Percentiles rank a stretch among this genome's conserved stretches.
phyloP scores from a whole-genome alignment of 2,888 invertebrate species.

The Glyphotaelius pellucidus region DNA sequence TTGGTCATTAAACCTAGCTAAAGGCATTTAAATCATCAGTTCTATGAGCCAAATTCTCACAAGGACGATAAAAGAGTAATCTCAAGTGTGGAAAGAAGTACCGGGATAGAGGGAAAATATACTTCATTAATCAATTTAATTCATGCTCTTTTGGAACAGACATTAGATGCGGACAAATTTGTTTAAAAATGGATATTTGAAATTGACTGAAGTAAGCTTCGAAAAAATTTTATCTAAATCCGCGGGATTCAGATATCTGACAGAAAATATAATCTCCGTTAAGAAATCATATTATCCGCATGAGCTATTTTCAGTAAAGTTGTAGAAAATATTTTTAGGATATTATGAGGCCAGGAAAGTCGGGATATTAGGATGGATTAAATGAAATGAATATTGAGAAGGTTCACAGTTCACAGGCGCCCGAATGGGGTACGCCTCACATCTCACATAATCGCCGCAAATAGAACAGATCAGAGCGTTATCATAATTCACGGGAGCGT shows the following conservation, averaged over 20 bases:
- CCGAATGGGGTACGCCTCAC: background rate
- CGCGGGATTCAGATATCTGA: background rate
- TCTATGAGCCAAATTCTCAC: too few relatives aligned
- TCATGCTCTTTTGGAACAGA: background rate
- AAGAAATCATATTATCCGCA: background rate
- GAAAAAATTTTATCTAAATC: background rate
- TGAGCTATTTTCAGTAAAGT: background rate
- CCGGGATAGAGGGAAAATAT: background rate
- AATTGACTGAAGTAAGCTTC: background rate
- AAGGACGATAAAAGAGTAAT: too few relatives aligned
- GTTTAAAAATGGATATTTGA: background rate
- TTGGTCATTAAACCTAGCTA: background rate
- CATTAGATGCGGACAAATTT: background rate
- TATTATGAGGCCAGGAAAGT: background rate
- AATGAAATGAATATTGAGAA: background rate
- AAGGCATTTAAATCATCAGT: too few relatives aligned
- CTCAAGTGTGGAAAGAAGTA: too few relatives aligned
- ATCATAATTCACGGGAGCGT: constrained; percentile 40
- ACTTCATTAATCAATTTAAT: background rate
- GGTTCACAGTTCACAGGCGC: background rate
- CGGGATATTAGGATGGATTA: background rate
- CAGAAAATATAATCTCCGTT: background rate
- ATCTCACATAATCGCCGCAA: background rate
- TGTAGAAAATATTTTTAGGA: background rate
- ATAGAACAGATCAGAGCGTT: constrained; percentile 12